Evolutionary conservation across 30 jellyfish, hydroid and myxozoan species (phyloP), one percentile per base, ranked within the genome.

Genomic region (Pelagia noctiluca): DNA sequence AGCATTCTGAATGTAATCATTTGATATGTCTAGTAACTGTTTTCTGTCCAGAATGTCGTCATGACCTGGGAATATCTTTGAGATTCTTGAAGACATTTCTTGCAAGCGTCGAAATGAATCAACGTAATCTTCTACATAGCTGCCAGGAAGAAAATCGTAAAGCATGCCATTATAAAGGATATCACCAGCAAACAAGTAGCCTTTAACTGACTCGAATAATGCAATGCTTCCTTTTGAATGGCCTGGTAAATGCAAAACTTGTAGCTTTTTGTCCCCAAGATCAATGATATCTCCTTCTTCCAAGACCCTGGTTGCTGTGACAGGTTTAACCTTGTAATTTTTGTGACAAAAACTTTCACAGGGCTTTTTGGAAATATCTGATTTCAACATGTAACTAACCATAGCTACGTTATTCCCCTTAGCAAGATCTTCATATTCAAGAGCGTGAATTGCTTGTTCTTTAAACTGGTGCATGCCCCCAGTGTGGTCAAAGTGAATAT

Each of bases 211-310:
- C 24, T 77, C 89, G 38, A 24, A 77, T 3, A 77, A 80, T 1
- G 79, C 89, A 18, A 77, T 77, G 54, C 89, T 77, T 21, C 89
- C 89, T 63, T 77, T 77, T 22, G 89, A 50, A 37, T 77, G 89
- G 28, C 89, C 89, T 30, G 89, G 89, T n/a, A 77, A 36, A 62
- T 77, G 89, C 29, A 77, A 0, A 13, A 77, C 50, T 2, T 61
- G 71, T 31, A 77, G 42, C 32, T 77, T 46, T 1, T 62, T 63
- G 36, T 60, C 53, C 3, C 89, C 89, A 34, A 57, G 89, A 32
- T 77, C 89, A 36, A 77, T 77, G 34, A 77, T 21, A 29, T 77
- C 89, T 33, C 80, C 80, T 31, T 77, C 89, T 4, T 77, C 37
- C 30, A 77, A 63, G 0, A 24, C 42, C 47, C 37, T 35, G 7